These are phyloP conservation scores for Andrena marginata DNA, from an alignment of 2,888 invertebrate species.

Conservation along the genomic window DNA sequence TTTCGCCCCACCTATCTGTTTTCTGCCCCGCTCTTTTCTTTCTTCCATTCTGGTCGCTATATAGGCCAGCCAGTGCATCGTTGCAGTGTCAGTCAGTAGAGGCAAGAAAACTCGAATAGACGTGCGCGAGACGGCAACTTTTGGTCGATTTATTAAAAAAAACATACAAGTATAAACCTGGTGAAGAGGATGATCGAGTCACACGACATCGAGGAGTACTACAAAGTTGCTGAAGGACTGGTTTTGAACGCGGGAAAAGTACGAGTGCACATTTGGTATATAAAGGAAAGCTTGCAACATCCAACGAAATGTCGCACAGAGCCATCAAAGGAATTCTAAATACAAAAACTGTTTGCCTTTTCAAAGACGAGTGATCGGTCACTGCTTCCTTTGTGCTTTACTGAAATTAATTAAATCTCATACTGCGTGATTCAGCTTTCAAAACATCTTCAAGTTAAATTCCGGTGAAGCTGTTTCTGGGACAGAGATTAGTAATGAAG, in stretches of 20 bases:
- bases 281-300: neutral
- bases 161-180: slow-evolving; percentile 14
- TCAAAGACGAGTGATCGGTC: neutral
- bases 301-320: neutral
- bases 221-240: slow-evolving; percentile 83
- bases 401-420: neutral
- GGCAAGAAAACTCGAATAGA: slow-evolving; percentile 26
- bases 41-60: slow-evolving; percentile 46
- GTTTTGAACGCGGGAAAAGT: slow-evolving; percentile 86
- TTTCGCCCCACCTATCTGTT: slow-evolving; percentile 42
- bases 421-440: neutral
- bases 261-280: slow-evolving; percentile 49
- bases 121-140: neutral
- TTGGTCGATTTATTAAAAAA: neutral
- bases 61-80: slow-evolving; percentile 44
- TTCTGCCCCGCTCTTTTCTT: slow-evolving; percentile 45
- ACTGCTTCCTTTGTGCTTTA: neutral
- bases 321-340: neutral
- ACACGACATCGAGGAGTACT: slow-evolving; percentile 83
- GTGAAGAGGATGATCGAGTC: slow-evolving; percentile 61
- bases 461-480: too few species aligned
- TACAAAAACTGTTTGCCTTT: neutral
- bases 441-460: neutral
- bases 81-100: slow-evolving; percentile 37
- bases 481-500: too few species aligned